Conservation (phyloP, 37 sponge, comb jelly and placozoan genomes). For the Geodia barretti region DNA sequence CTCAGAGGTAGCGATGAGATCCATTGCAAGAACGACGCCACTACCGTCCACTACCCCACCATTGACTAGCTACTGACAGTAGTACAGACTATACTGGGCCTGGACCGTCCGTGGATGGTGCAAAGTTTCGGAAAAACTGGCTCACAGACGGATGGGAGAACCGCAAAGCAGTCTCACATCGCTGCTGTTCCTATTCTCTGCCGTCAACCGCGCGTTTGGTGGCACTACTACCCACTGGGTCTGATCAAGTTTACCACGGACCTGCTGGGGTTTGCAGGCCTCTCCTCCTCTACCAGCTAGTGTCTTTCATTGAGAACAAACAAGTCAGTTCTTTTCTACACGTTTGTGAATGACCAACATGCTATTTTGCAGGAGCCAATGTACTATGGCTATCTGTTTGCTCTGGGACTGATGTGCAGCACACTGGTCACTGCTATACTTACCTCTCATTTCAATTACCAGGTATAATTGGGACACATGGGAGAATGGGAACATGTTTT, state of each 20-base stretch:
- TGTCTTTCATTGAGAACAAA: slow-evolving; percentile 84
- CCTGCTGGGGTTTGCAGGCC: slow-evolving; percentile 91
- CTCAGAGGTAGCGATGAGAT: neutral
- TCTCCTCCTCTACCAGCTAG: slow-evolving; percentile 81
- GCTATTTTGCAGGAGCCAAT: slow-evolving; percentile 70
- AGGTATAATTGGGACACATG: no score
- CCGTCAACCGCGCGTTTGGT: slow-evolving; percentile 91
- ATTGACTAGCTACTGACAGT: no score
- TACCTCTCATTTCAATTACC: slow-evolving; percentile 73
- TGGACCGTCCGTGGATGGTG: neutral
- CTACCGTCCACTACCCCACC: neutral
- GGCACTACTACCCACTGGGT: slow-evolving; percentile 93
- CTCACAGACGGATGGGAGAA: neutral
- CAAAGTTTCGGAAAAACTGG: neutral
- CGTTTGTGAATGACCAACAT: no score
- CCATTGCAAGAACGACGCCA: neutral
- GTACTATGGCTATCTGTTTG: slow-evolving; percentile 81
- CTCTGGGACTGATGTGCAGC: slow-evolving; percentile 66
- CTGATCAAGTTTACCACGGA: slow-evolving; percentile 81
- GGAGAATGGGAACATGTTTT: no score
- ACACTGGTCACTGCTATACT: slow-evolving; percentile 73
- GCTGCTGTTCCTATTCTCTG: slow-evolving; percentile 49
- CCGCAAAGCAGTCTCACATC: neutral
- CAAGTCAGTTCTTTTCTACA: slow-evolving; percentile 47
- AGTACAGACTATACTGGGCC: no score